Evolutionary conservation across 2,888 invertebrate genomes (phyloP), one percentile per base, ranked within the genome.

Genomic region (Cantharis rustica): DNA sequence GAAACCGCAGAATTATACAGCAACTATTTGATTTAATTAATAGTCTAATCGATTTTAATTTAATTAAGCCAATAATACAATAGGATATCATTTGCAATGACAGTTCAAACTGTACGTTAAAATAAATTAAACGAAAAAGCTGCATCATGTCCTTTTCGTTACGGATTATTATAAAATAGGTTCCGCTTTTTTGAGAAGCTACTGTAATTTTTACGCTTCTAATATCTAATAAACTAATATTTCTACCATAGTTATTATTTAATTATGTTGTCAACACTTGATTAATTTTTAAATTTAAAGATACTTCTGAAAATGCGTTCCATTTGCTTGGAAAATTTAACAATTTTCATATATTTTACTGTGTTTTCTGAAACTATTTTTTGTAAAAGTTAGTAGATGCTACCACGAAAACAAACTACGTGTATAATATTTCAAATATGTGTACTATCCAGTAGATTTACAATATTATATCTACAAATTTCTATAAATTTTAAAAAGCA

Each of bases 1-100:
- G 64, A 66, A 16, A 66, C 64, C 64, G 64, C 64, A 66, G 64
- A 66, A 66, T 66, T 66, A 66, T 66, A 66, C 64, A 66, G 64
- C 64, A 66, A 66, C 64, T 66, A 66, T 66, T 66, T 66, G 17
- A 66, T 66, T 66, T 66, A 66, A 66, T 66, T 66, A 66, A 66
- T 20, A 66, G 16, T 66, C n/a, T 66, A 66, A 66, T 66, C 64
- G 64, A 66, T 66, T 66, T 20, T n/a, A 20, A 66, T 17, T 63
- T 17, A 63, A 63, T 63, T 17, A 63, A 63, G 63, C 16, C 17
- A 62, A 17, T 64, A 64, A 16, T 64, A 16, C 16, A 16, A 16
- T 66, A 66, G 20, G 64, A 47, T 47, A 47, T n/a, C 47, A n/a
- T n/a, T 47, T 47, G 47, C 47, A n/a, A 47, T 47, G 47, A n/a